Evolutionary conservation across 2,113 vertebrate species (phyloP), one percentile per base, ranked within the genome.

Genomic region (Oncorhynchus tshawytscha): DNA sequence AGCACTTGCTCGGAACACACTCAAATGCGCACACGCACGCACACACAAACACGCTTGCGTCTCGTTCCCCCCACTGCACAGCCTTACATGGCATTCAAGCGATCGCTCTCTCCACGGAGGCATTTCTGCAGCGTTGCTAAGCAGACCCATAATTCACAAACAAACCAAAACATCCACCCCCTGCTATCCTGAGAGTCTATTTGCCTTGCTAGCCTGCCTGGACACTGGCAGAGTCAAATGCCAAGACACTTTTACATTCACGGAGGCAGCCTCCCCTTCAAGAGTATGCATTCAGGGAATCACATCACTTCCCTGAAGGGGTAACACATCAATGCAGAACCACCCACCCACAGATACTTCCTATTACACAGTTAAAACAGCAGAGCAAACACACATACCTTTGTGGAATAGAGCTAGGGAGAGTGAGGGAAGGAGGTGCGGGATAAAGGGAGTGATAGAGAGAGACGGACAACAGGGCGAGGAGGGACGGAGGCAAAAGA

Each of bases 51-150:
- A 25, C 45, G 1, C 16, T 54, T 39, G 20, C n/a, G n/a, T 54
- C 84, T 84, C 70, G 76, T 78, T 77, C 68, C 76, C 51, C 76
- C 79, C 86, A 11, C 72, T 39, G 24, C 71, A 13, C 74, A 85
- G 85, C 87, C 89, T 91, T 91, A 91, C 84, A 92, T 88, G 90
- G 90, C 78, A 67, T 71, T 87, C 51, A 68, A 86, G 70, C 66
- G 62, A 79, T 78, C 67, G 74, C 71, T 72, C 81, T 74, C 25
- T 74, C 74, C 18, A 18, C 71, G 77, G 77, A 82, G 80, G 67
- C 81, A 77, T 83, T 79, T 84, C 85, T 70, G 70, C 67, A 70
- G 71, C 84, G 89, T 90, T 91, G 91, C 89, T 90, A 87, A 85
- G 90, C 45, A 75, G 79, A 71, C 77, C 82, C 84, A 83, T 86